Base-by-base conservation (phyloP, 1,140 invertebrate species). In the Pararge aegeria region DNA sequence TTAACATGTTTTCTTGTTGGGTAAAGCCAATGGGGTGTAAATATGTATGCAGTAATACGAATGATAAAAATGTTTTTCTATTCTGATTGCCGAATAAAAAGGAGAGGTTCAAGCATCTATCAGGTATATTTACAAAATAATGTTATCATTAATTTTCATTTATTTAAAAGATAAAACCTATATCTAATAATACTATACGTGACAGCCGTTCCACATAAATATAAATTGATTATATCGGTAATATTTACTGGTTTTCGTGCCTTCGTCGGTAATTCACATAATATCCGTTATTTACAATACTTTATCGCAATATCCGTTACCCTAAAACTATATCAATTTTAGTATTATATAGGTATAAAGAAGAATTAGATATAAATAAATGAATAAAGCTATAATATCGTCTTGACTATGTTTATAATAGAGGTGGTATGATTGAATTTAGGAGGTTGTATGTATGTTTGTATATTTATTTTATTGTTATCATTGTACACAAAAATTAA, bases 181-280 rank as follows among this genome's bases (percentile, higher is more conserved):
- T 15, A 51, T 29, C 55, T 58, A 58, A 58, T 58, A 58, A 58
- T 58, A 58, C 55, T 58, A 58, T 58, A 51, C 48, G 55, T 40
- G 55, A 50, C 48, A 50, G 19, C 55, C 55, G 34, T 27, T 42
- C 40, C 15, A 40, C 38, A 50, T 40, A 61, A 61, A 34, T n/a
- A 46, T 5, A 18, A 50, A 50, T 53, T 60, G 27, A 19, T 46
- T 15, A 40, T 46, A 42, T 55, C 37, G 38, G 13, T 55, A 55
- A 27, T 24, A 24, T 24, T 2, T 24, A 24, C 7, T 40, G 38
- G 38, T 40, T 40, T 40, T 40, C 13, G 15, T 40, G 15, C 13
- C 38, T 40, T 18, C 38, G 5, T 40, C 13, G 13, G 5, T 40
- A 40, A 40, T 40, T 40, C 13, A n/a, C n/a, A 40, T 40, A 16